Evolutionary conservation across 2,113 vertebrate species (phyloP).

Genomic region (Notarius lentiginosus): DNA sequence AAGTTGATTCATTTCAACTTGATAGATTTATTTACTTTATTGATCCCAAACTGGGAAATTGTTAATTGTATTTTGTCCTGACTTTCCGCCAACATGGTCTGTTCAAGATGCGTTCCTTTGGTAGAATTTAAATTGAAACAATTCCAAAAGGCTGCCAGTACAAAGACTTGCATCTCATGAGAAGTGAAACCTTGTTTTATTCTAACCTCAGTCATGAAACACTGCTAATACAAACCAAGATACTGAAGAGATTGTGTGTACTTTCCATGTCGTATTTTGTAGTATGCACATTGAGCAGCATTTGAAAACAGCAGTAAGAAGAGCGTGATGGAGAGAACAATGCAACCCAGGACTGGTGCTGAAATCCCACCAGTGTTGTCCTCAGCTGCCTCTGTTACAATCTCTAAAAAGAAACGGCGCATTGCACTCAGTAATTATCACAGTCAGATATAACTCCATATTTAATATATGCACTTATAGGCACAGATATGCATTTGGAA

Average conservation of each 20-base stretch:
- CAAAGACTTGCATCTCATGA: not conserved
- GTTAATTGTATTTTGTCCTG: not conserved
- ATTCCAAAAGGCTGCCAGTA: too few species aligned
- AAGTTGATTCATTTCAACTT: not conserved
- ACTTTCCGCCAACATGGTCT: not conserved
- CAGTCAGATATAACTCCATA: too few species aligned
- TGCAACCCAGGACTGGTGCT: constrained; percentile 44
- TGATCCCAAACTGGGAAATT: too few species aligned
- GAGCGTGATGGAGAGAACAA: constrained; percentile 50
- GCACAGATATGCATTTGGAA: not conserved
- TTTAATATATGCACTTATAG: not conserved
- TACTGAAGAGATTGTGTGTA: not conserved
- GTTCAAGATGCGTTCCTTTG: not conserved
- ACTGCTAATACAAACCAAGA: not conserved
- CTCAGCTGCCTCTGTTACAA: too few species aligned
- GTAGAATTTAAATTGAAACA: not conserved
- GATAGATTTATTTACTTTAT: not conserved
- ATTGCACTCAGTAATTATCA: not conserved
- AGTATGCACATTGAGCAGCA: constrained; percentile 32
- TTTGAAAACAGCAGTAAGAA: constrained; percentile 46
- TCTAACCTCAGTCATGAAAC: not conserved
- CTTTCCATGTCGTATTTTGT: constrained; percentile 51
- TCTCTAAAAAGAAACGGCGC: constrained; percentile 21
- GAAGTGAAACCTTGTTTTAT: not conserved
- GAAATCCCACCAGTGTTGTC: not conserved